A percentile compares a stretch with the other conserved stretches of the same genome.
phyloP scores from a whole-genome alignment of 2,888 invertebrate genomes.

The Temnothorax ravouxi region DNA sequence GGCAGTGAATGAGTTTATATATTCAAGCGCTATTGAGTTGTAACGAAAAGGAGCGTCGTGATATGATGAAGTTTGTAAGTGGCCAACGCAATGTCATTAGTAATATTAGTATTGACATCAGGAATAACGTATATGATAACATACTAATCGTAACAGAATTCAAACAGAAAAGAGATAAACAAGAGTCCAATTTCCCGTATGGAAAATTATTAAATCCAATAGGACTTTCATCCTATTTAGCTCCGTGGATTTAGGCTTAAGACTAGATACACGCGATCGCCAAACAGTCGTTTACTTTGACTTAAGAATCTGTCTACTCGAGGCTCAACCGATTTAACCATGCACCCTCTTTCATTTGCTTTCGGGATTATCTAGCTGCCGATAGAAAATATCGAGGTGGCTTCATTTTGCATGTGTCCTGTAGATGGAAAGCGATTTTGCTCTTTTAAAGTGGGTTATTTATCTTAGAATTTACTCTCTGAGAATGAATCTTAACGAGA shows the following conservation, averaged over 20 bases:
- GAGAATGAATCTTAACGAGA: neutral
- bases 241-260: constrained; percentile 29
- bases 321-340: constrained; percentile 56
- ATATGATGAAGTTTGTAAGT: constrained; percentile 14
- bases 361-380: constrained; percentile 33
- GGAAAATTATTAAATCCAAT: constrained; percentile 8
- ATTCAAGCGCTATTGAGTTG: constrained; percentile 18
- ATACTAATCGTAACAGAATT: constrained; percentile 26
- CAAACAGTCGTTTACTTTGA: constrained; percentile 60
- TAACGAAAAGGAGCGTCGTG: constrained; percentile 45
- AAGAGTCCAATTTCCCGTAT: constrained; percentile 1
- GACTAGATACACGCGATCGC: constrained; percentile 54
- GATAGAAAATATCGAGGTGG: constrained; percentile 15
- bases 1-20: constrained; percentile 40
- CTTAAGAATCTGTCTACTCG: constrained; percentile 60
- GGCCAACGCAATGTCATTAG: constrained; percentile 34
- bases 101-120: constrained; percentile 2
- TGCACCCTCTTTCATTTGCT: constrained; percentile 19
- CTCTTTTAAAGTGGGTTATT: neutral
- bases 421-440: neutral
- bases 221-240: constrained; percentile 3
- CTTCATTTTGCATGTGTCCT: constrained; percentile 6
- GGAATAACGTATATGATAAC: constrained; percentile 7
- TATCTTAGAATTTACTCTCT: constrained; percentile 27
- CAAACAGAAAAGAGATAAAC: constrained; percentile 31